Evolutionary conservation across 2,797 vertebrate species (phyloP).

Genomic region (Danionella dracula): DNA sequence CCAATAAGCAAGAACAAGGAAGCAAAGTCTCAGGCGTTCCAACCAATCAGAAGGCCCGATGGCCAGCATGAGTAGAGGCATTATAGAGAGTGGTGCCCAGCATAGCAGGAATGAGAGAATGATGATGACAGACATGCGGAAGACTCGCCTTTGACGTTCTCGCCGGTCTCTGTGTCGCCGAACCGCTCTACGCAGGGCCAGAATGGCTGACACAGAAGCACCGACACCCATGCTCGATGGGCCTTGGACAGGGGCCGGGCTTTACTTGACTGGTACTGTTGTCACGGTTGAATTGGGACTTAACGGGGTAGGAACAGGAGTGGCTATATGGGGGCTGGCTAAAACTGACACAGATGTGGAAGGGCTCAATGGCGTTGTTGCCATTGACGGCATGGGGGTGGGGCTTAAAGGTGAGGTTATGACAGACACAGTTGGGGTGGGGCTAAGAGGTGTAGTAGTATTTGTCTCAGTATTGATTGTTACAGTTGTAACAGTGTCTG

Average conservation of each 20-base stretch:
- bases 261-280: slow-evolving; percentile 16
- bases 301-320: slow-evolving; percentile 49
- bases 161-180: slow-evolving; percentile 87
- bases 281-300: slow-evolving; percentile 7
- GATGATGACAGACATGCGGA: slow-evolving; percentile 92
- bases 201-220: slow-evolving; percentile 91
- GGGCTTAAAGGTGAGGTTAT: slow-evolving; percentile 29
- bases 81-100: slow-evolving; percentile 93
- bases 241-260: slow-evolving; percentile 40
- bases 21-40: slow-evolving; percentile 84
- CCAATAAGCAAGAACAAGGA: slow-evolving; percentile 93
- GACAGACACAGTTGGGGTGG: slow-evolving; percentile 27
- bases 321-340: slow-evolving; percentile 61
- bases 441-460: slow-evolving; percentile 38
- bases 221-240: slow-evolving; percentile 82
- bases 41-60: slow-evolving; percentile 85
- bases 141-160: slow-evolving; percentile 88
- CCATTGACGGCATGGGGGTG: slow-evolving; percentile 19
- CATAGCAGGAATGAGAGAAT: slow-evolving; percentile 94
- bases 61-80: slow-evolving; percentile 87
- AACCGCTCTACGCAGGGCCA: slow-evolving; percentile 85
- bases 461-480: slow-evolving; percentile 46
- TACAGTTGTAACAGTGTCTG: slow-evolving; percentile 43
- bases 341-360: slow-evolving; percentile 46
- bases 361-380: slow-evolving; percentile 12